Percentiles rank a stretch among this genome's conserved stretches.
phyloP scores from a whole-genome alignment of 1,140 invertebrate genomes.

The Cotesia glomerata region DNA sequence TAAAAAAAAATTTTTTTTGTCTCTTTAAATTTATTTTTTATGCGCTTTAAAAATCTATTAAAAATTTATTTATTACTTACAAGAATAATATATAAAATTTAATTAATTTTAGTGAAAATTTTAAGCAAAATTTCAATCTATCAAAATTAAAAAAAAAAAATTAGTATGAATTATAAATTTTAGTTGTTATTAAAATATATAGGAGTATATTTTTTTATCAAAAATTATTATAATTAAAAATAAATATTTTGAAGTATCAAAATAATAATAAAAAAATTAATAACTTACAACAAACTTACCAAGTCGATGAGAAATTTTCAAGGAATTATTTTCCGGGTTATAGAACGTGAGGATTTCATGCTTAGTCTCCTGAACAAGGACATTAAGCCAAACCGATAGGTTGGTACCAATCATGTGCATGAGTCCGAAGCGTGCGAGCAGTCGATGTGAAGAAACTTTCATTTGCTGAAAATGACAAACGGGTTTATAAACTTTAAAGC shows the following conservation, averaged over 20 bases:
- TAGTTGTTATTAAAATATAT: too few relatives aligned
- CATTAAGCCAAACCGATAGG: slow-evolving; percentile 91
- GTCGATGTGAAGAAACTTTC: slow-evolving; percentile 85
- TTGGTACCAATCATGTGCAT: slow-evolving; percentile 98
- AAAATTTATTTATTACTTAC: too few relatives aligned
- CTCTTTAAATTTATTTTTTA: too few relatives aligned
- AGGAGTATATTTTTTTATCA: too few relatives aligned
- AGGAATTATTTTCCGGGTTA: slow-evolving; percentile 82
- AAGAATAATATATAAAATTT: too few relatives aligned
- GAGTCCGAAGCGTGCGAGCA: slow-evolving; percentile 85
- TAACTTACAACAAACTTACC: slow-evolving; percentile 55
- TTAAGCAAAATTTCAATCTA: too few relatives aligned
- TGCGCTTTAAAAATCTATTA: too few relatives aligned
- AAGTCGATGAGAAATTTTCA: slow-evolving; percentile 75
- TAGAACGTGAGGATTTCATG: slow-evolving; percentile 91
- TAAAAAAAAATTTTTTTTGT: too few relatives aligned
- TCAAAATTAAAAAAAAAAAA: too few relatives aligned
- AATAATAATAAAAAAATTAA: neutral
- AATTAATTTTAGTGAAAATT: too few relatives aligned
- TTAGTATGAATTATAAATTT: neutral
- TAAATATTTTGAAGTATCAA: neutral
- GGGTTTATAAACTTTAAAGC: neutral
- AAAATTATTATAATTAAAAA: too few relatives aligned
- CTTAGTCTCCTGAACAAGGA: slow-evolving; percentile 91
- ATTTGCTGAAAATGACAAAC: slow-evolving; percentile 72